These are phyloP conservation scores for Okamejei kenojei DNA, from an alignment of 2,797 vertebrate genomes.

Conservation along the genomic window DNA sequence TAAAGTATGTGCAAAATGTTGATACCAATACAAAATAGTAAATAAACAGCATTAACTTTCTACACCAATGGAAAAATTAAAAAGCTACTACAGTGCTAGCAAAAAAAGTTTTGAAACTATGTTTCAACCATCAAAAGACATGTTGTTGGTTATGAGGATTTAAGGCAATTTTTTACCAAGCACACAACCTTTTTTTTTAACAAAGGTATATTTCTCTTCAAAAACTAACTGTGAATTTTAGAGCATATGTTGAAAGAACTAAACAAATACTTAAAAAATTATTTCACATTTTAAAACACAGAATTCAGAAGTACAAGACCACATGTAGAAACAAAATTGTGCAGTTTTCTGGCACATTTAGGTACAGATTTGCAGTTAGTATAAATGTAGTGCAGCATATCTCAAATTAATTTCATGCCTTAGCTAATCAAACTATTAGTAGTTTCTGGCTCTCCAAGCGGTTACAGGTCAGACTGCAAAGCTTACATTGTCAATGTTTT, in stretches of 20 bases:
- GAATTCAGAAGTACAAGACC: slow-evolving; percentile 69
- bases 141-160: slow-evolving; percentile 70
- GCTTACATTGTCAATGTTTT: not conserved
- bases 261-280: slow-evolving; percentile 72
- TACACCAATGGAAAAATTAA: not conserved
- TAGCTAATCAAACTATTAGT: not conserved
- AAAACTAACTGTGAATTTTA: slow-evolving; percentile 92
- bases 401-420: not conserved
- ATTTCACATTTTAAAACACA: slow-evolving; percentile 77
- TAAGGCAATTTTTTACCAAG: slow-evolving; percentile 95
- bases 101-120: slow-evolving; percentile 12
- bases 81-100: slow-evolving; percentile 9
- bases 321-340: slow-evolving; percentile 51
- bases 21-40: slow-evolving; percentile 21
- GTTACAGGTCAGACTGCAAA: not conserved
- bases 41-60: slow-evolving; percentile 23
- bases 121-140: slow-evolving; percentile 4
- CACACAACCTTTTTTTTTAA: slow-evolving; percentile 53
- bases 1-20: slow-evolving; percentile 22
- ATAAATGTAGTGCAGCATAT: slow-evolving; percentile 43
- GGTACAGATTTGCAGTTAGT: slow-evolving; percentile 46
- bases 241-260: slow-evolving; percentile 70
- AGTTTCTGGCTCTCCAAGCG: not conserved
- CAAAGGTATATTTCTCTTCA: slow-evolving; percentile 72
- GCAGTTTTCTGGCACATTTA: slow-evolving; percentile 50